These are phyloP conservation scores for Papilio gigon DNA, from an alignment of 2,888 invertebrate species.

Conservation along the genomic window DNA sequence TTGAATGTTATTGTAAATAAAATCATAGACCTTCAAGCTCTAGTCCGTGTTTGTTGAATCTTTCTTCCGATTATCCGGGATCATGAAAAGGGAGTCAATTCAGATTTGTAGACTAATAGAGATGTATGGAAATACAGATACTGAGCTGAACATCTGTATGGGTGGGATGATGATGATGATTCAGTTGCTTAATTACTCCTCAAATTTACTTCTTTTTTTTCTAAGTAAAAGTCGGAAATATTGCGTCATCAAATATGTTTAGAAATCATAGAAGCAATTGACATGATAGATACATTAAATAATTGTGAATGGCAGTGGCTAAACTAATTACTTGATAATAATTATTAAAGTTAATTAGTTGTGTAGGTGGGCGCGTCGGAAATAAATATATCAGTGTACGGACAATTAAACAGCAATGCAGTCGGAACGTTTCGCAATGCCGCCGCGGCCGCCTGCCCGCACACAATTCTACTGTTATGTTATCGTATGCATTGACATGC, in stretches of 20 bases:
- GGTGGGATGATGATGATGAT: too few relatives aligned
- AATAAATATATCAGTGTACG: constrained; percentile 39
- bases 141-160: too few relatives aligned
- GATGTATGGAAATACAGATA: too few relatives aligned
- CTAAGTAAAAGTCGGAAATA: background rate
- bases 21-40: too few relatives aligned
- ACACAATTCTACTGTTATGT: constrained; percentile 22
- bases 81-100: too few relatives aligned
- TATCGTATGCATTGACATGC: constrained; percentile 23
- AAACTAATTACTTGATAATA: constrained; percentile 27
- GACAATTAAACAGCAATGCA: constrained; percentile 40
- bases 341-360: constrained; percentile 36
- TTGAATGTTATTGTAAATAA: too few relatives aligned
- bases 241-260: background rate
- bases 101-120: too few relatives aligned
- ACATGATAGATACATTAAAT: background rate
- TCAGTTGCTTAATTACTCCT: too few relatives aligned
- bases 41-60: background rate
- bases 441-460: constrained; percentile 16
- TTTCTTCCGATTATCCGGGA: background rate
- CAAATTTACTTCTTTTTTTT: background rate
- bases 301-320: constrained; percentile 8
- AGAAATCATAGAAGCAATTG: constrained; percentile 9
- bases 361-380: constrained; percentile 30
- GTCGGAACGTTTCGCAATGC: constrained; percentile 34